Base-by-base conservation (phyloP, 2,888 invertebrate genomes). In the Drosophila ezoana region DNA sequence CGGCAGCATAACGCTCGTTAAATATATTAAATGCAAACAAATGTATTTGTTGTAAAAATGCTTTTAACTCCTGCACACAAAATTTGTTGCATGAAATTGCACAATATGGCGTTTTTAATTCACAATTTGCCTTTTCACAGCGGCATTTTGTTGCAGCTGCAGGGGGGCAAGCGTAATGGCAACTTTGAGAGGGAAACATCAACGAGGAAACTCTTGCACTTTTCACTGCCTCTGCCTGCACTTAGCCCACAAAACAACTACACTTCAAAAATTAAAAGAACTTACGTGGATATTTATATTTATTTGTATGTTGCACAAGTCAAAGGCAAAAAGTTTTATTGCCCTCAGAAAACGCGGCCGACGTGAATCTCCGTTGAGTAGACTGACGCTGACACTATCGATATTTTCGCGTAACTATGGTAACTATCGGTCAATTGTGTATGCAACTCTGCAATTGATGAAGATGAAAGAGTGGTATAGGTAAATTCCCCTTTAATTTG, bases 81-180 rank as follows among this genome's bases (percentile, higher is more conserved):
- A 48, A 40, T 56, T 9, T 41, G 13, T 44, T 14, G 8, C 1
- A 9, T 54, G 5, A n/a, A 63, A 60, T 66, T 70, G 16, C 68
- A 66, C 87, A 84, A 87, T 65, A 84, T 83, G 73, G 73, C 79
- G 84, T 41, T 87, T 83, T 83, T 83, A 70, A 83, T 83, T 83
- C 76, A 83, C 63, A 64, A 79, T 76, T 83, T 76, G 44, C 18
- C 1, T 47, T 68, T 65, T 51, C 20, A 43, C 37, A 44, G 60
- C 76, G 73, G 82, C 87, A 79, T 78, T 81, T 77, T 72, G 45
- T 35, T 67, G 60, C 68, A 65, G 60, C 70, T 71, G 82, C 76
- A 73, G 66, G 82, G 75, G 85, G 81, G 79, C 40, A 44, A 35
- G 40, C 58, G 61, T 43, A 52, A 23, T 38, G 45, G 41, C 14